These are phyloP conservation scores for Escarpia spicata DNA, from an alignment of 2,888 invertebrate species.

Conservation along the genomic window DNA sequence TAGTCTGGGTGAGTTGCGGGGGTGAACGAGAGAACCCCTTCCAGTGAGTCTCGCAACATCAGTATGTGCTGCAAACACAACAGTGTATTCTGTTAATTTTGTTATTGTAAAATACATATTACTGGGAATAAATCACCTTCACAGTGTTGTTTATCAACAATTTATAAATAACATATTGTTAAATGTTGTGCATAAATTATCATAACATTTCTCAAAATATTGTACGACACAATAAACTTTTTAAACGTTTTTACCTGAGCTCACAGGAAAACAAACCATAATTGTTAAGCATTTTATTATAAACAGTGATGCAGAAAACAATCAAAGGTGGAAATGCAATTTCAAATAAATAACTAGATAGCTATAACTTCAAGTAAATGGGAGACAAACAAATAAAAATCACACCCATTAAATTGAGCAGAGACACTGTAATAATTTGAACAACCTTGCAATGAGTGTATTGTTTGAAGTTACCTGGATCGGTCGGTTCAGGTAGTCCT, in stretches of 20 bases:
- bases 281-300: no score
- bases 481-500: not conserved
- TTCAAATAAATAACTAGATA: no score
- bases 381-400: not conserved
- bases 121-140: not conserved
- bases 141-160: no score
- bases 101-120: not conserved
- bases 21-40: not conserved
- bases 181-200: no score
- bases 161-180: no score
- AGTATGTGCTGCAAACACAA: not conserved
- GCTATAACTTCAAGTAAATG: not conserved
- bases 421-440: not conserved
- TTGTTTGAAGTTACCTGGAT: not conserved
- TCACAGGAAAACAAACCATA: no score
- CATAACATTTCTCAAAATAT: no score
- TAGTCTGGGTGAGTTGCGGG: not conserved
- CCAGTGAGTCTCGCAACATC: not conserved
- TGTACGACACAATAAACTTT: no score
- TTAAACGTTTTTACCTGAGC: no score
- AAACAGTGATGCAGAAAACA: no score
- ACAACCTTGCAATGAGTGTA: not conserved
- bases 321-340: no score
- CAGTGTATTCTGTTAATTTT: not conserved
- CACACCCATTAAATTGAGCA: not conserved